Evolutionary conservation across 2,797 vertebrate genomes (phyloP), one percentile per base, ranked within the genome.

Genomic region (Cercopithecus petaurista): DNA sequence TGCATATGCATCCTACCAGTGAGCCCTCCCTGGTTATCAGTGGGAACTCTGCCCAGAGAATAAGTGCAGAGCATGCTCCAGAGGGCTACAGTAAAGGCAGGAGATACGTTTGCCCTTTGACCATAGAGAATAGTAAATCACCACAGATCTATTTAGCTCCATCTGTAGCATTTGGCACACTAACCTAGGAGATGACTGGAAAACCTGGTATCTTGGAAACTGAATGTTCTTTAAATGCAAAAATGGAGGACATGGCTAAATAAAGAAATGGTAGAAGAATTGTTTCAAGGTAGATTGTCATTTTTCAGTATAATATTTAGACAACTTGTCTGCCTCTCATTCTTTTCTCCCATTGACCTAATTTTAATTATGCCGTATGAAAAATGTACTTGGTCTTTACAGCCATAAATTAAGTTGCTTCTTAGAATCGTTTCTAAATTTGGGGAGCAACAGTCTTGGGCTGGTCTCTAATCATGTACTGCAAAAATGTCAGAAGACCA

Each of bases 221-320:
- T 30, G 50, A 96, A 33, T 77, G 72, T 81, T 92, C 93, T 91
- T 93, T 97, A 97, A 88, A 73, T 83, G 48, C 50, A 86, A 82
- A 97, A 90, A 89, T 73, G 30, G 97, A 96, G 61, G 90, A 88
- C 79, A 82, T 96, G 90, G 80, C 85, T 97, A 94, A 98, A 92
- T 93, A 96, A 36, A 96, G 80, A 95, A 97, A 95, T 86, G 21
- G 76, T 94, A 98, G 90, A 91, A 96, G 93, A 97, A 97, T 96
- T 95, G 93, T 96, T 98, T 96, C 17, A 93, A 94, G 91, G 76
- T 57, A 85, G 91, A 88, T 86, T 97, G 90, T 79, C 97, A 97
- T 97, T 98, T 86, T 86, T 98, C 95, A 95, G 90, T 11, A 72
- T 94, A 97, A 97, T 98, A 97, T 98, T 98, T 98, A 98, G 98